Conservation (phyloP, 2,888 invertebrate species). For the Margaritifera margaritifera region DNA sequence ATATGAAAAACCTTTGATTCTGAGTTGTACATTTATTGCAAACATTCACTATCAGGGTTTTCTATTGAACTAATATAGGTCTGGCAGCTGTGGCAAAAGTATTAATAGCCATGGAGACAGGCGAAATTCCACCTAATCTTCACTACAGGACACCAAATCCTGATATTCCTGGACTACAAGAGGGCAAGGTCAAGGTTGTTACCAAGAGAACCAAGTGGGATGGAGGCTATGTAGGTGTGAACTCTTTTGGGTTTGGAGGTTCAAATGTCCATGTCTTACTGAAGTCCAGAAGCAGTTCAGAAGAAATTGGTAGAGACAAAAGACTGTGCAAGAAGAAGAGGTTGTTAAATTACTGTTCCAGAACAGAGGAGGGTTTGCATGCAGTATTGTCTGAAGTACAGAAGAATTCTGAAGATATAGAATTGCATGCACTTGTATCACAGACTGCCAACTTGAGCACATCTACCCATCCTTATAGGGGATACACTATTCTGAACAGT, state of each 20-base stretch:
- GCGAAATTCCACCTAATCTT: constrained; percentile 91
- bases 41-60: too few relatives aligned
- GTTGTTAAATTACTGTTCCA: constrained; percentile 86
- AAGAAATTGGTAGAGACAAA: constrained; percentile 14
- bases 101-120: constrained; percentile 92
- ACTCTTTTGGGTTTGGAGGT: constrained; percentile 99
- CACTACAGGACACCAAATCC: constrained; percentile 90
- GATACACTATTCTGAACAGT: constrained; percentile 83
- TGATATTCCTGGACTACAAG: constrained; percentile 90
- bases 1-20: too few relatives aligned
- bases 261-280: constrained; percentile 73
- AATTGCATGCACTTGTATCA: constrained; percentile 66
- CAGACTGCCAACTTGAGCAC: constrained; percentile 75
- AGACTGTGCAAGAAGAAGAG: constrained; percentile 75
- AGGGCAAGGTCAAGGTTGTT: constrained; percentile 93
- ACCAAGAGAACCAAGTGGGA: constrained; percentile 87
- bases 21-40: too few relatives aligned
- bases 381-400: constrained; percentile 84
- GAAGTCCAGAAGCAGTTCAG: constrained; percentile 73
- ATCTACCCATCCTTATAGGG: constrained; percentile 85
- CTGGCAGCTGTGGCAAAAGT: constrained; percentile 93
- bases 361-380: constrained; percentile 86
- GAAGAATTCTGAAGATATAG: constrained; percentile 71
- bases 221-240: constrained; percentile 93
- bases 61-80: constrained; percentile 74